Base-by-base conservation (phyloP, 2,113 vertebrate species). In the Oreochromis tanganicae region DNA sequence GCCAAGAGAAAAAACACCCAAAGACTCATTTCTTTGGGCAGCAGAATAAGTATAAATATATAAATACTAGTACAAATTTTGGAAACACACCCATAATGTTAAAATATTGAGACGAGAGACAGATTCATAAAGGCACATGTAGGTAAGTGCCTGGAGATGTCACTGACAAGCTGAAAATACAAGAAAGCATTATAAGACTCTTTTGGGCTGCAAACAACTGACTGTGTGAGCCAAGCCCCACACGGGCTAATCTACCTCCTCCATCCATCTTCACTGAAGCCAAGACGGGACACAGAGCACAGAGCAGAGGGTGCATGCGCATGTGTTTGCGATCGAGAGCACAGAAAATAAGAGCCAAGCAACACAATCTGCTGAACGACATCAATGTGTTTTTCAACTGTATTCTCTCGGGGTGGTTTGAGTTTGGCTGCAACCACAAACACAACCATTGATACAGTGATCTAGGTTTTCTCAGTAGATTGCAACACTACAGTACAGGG, bases 391-490 rank as follows among this genome's bases (percentile, higher is more conserved):
- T 88, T 85, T 61, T 66, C 71, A 86, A 81, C 87, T 48, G 59
- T 87, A 57, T 87, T 82, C 78, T 85, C 78, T 43, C 1, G 2
- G 80, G 75, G 78, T 54, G 85, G 29, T 61, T 83, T 46, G 48
- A 84, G 21, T 80, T 84, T 92, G 90, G 88, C 87, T 68, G 24
- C 21, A 57, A 66, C 79, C 78, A 95, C 91, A 93, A 88, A 87
- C 57, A 19, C 19, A 6, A 21, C 80, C 52, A 88, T 88, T 93
- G 88, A 94, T 78, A 84, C 52, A 85, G 61, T 14, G 9, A 92
- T 83, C 56, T 50, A 54, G 75, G 81, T 88, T 82, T 84, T 89
- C 87, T 84, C 88, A 34, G 66, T 43, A 89, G 73, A 93, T 48
- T 56, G 55, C 57, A 79, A 79, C 14, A 4, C 32, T 36, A 56